A percentile compares a stretch with the other conserved stretches of the same genome.
phyloP scores from a whole-genome alignment of 2,888 invertebrate genomes.

The Gortyna flavago region DNA sequence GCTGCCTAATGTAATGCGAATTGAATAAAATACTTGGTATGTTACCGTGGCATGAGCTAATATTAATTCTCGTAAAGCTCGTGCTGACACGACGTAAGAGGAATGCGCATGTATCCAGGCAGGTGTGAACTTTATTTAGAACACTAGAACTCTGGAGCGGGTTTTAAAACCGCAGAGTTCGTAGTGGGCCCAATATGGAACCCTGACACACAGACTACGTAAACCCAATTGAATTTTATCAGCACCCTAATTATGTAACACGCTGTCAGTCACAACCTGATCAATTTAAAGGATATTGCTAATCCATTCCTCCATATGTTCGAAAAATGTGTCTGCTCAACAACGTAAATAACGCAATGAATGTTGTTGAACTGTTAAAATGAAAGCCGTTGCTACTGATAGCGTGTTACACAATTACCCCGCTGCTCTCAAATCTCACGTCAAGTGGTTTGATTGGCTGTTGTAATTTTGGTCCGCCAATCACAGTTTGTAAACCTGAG shows the following conservation, averaged over 20 bases:
- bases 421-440: not conserved
- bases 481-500: not conserved
- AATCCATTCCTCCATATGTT: not conserved
- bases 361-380: not conserved
- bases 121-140: not conserved
- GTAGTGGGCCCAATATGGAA: not conserved
- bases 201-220: not conserved
- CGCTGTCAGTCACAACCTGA: not conserved
- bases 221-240: too few relatives aligned
- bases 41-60: not conserved
- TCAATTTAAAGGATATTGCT: not conserved
- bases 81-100: not conserved
- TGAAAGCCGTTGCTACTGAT: not conserved
- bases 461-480: not conserved
- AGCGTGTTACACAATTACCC: not conserved
- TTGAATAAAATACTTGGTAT: not conserved
- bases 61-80: not conserved
- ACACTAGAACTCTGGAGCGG: not conserved
- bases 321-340: not conserved
- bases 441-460: not conserved
- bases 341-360: not conserved
- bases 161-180: not conserved
- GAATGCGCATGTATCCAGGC: not conserved
- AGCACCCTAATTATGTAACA: not conserved
- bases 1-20: constrained; percentile 2